Conservation (phyloP, 2,797 vertebrate species). For the Chelmon rostratus region DNA sequence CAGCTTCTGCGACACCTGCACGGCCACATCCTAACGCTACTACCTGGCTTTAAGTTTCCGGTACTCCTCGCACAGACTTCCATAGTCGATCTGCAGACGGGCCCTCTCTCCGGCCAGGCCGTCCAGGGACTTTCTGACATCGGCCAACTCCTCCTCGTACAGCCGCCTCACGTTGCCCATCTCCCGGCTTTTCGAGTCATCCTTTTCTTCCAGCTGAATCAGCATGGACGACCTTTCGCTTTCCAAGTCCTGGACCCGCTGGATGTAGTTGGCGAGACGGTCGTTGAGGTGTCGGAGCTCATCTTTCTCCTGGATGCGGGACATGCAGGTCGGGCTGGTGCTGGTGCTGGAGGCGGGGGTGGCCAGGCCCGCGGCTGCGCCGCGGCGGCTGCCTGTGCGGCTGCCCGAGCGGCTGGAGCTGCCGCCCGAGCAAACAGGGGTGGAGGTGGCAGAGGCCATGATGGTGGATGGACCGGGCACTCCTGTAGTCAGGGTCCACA, state of each 20-base stretch:
- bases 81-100: conserved; percentile 86
- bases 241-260: conserved; percentile 84
- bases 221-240: conserved; percentile 80
- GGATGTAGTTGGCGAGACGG: conserved; percentile 88
- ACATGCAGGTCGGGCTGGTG: conserved; percentile 77
- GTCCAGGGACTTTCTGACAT: conserved; percentile 85
- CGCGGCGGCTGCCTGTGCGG: conserved; percentile 32
- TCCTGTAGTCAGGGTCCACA: not conserved
- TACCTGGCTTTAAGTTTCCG: conserved; percentile 85
- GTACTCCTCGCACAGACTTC: conserved; percentile 83
- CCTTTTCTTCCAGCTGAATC: conserved; percentile 81
- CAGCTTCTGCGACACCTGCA: not conserved
- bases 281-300: conserved; percentile 88
- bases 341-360: conserved; percentile 74
- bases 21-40: accelerated
- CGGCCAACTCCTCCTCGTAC: conserved; percentile 84
- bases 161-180: conserved; percentile 72
- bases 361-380: conserved; percentile 45
- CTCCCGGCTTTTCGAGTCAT: conserved; percentile 68
- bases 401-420: conserved; percentile 66
- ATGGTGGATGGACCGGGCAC: not conserved
- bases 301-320: conserved; percentile 87
- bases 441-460: conserved; percentile 78
- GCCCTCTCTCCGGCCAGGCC: conserved; percentile 84
- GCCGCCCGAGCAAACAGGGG: conserved; percentile 67